phyloP scores from a whole-genome alignment of 2,888 invertebrate species.

The Brenthis ino region DNA sequence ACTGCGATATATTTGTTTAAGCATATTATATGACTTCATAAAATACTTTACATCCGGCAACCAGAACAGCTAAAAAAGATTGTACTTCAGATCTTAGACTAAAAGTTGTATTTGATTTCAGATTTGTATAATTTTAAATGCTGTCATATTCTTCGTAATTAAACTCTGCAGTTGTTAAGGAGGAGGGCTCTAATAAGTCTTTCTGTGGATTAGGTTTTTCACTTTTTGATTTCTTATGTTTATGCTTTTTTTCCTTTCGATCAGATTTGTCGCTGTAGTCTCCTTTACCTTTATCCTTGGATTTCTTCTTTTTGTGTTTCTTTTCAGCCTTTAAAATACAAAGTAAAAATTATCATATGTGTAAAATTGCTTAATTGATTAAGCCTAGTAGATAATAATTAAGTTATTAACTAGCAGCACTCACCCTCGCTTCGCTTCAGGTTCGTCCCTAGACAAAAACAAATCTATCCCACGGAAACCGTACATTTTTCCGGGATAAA shows the following conservation, averaged over 20 bases:
- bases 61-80: too few relatives aligned
- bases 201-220: slow-evolving; percentile 72
- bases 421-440: too few relatives aligned
- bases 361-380: not conserved
- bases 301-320: slow-evolving; percentile 81
- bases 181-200: slow-evolving; percentile 66
- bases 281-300: slow-evolving; percentile 78
- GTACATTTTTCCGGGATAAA: too few relatives aligned
- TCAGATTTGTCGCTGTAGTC: slow-evolving; percentile 76
- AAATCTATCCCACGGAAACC: too few relatives aligned
- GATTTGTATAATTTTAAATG: slow-evolving; percentile 50
- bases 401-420: not conserved
- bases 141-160: slow-evolving; percentile 72
- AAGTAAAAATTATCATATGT: not conserved
- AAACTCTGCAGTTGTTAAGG: slow-evolving; percentile 45
- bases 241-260: slow-evolving; percentile 81
- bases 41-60: too few relatives aligned
- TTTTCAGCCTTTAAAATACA: slow-evolving; percentile 52
- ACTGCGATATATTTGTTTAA: too few relatives aligned
- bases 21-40: too few relatives aligned
- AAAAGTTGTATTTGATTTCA: too few relatives aligned
- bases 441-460: too few relatives aligned
- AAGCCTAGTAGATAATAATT: not conserved
- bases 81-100: too few relatives aligned
- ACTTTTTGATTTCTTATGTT: slow-evolving; percentile 77